These are phyloP conservation scores for Sweltsa coloradensis DNA, from an alignment of 1,140 invertebrate species.

Conservation along the genomic window DNA sequence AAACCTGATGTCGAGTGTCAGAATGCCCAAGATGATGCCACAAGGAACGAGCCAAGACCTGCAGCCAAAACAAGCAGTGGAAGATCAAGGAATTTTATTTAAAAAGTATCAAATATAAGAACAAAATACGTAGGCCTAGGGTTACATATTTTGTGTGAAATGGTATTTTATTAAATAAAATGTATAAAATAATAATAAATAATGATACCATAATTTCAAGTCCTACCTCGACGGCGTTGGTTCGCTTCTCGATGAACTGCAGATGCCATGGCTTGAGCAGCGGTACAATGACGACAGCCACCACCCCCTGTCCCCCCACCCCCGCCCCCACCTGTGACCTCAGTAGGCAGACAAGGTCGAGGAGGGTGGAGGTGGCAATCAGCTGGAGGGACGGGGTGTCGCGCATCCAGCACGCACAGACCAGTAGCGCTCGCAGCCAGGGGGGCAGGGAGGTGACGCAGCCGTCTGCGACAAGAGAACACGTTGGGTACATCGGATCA, in stretches of 20 bases:
- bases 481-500: too few relatives aligned
- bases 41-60: slow-evolving; percentile 47
- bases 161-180: too few relatives aligned
- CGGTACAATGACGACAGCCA: slow-evolving; percentile 53
- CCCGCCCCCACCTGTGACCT: slow-evolving; percentile 13
- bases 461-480: background rate
- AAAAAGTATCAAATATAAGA: too few relatives aligned
- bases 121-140: too few relatives aligned
- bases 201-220: slow-evolving; percentile 14
- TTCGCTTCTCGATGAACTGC: slow-evolving; percentile 45
- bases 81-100: too few relatives aligned
- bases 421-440: slow-evolving; percentile 62
- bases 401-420: slow-evolving; percentile 51
- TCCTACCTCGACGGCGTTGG: slow-evolving; percentile 49
- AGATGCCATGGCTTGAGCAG: slow-evolving; percentile 50
- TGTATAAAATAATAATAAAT: too few relatives aligned
- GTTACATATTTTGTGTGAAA: too few relatives aligned
- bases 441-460: slow-evolving; percentile 52
- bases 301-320: slow-evolving; percentile 30
- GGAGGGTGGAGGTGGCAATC: slow-evolving; percentile 54
- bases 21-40: slow-evolving; percentile 52
- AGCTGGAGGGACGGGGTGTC: slow-evolving; percentile 45
- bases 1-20: slow-evolving; percentile 43
- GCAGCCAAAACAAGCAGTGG: slow-evolving; percentile 18
- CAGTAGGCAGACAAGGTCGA: slow-evolving; percentile 53